Evolutionary conservation across 2,888 invertebrate genomes (phyloP).

Genomic region (Pristionchus japonicus): DNA sequence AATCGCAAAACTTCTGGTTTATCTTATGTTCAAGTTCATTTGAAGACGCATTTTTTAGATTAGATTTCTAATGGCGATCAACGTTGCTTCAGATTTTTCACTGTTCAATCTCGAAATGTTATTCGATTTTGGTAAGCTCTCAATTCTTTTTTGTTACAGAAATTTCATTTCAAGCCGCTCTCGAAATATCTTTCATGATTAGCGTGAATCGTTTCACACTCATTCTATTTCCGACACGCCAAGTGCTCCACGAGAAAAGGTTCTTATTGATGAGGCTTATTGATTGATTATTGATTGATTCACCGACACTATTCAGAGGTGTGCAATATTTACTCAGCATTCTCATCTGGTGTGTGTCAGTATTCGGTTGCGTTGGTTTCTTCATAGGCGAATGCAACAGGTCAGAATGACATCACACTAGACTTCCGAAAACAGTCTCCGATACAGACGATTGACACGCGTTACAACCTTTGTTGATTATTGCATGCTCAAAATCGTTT

Average conservation of each 20-base stretch:
- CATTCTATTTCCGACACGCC: neutral
- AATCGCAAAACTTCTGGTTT: neutral
- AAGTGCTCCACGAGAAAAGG: neutral
- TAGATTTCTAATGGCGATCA: neutral
- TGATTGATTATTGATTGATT: neutral
- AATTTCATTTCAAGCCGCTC: neutral
- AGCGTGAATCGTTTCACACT: neutral
- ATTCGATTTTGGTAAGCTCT: neutral
- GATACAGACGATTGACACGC: too few species aligned
- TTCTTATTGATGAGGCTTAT: neutral
- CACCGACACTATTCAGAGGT: neutral
- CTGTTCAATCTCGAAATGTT: neutral
- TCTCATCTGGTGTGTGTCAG: neutral
- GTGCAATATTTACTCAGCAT: neutral
- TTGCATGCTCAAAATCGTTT: too few species aligned
- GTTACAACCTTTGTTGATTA: too few species aligned
- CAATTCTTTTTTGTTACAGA: neutral
- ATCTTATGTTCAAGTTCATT: neutral
- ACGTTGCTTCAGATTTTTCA: neutral
- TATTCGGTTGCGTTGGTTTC: neutral
- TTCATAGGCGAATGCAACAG: neutral
- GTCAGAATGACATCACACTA: too few species aligned
- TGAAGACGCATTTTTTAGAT: neutral
- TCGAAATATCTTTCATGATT: neutral
- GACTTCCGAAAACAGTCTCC: too few species aligned